Percentiles rank a stretch among this genome's conserved stretches.
phyloP scores from a whole-genome alignment of 1,140 invertebrate species.

The Leptinotarsa texana region DNA sequence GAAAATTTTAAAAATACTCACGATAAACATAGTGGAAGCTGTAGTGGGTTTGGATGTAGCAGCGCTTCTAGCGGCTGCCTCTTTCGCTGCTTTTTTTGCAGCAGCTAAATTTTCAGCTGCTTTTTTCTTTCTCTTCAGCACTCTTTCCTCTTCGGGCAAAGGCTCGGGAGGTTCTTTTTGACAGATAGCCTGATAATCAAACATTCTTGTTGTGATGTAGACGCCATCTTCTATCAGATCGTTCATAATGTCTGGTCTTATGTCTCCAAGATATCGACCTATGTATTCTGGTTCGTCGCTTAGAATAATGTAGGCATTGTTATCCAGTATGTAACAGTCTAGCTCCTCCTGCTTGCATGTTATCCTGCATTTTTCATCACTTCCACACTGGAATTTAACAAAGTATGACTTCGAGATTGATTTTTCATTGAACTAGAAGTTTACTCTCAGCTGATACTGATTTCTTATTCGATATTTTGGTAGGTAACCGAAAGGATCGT shows the following conservation, averaged over 20 bases:
- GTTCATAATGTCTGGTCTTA: conserved; percentile 77
- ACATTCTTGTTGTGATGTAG: conserved; percentile 74
- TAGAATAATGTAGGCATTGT: conserved; percentile 84
- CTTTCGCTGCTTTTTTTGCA: neutral
- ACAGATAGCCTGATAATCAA: conserved; percentile 90
- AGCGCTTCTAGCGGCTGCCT: neutral
- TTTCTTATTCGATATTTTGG: too few relatives aligned
- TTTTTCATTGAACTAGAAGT: too few relatives aligned
- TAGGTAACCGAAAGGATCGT: too few relatives aligned
- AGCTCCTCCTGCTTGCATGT: conserved; percentile 53
- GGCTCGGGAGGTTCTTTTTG: conserved; percentile 34
- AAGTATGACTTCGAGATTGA: too few relatives aligned
- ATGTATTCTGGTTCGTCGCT: conserved; percentile 72
- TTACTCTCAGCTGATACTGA: too few relatives aligned
- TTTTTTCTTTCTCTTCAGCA: conserved; percentile 17
- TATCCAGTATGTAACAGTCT: conserved; percentile 85
- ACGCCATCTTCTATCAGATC: conserved; percentile 76
- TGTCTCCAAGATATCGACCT: conserved; percentile 83
- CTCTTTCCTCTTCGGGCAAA: neutral
- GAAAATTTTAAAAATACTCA: neutral
- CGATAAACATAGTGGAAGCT: neutral
- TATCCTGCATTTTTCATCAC: conserved; percentile 47
- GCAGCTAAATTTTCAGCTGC: neutral
- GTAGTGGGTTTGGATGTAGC: neutral
- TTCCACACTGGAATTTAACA: conserved; percentile 55